Percentiles rank a stretch among this genome's conserved stretches.
phyloP scores from a whole-genome alignment of 2,888 invertebrate genomes.

The Dicranocentrus wangi region DNA sequence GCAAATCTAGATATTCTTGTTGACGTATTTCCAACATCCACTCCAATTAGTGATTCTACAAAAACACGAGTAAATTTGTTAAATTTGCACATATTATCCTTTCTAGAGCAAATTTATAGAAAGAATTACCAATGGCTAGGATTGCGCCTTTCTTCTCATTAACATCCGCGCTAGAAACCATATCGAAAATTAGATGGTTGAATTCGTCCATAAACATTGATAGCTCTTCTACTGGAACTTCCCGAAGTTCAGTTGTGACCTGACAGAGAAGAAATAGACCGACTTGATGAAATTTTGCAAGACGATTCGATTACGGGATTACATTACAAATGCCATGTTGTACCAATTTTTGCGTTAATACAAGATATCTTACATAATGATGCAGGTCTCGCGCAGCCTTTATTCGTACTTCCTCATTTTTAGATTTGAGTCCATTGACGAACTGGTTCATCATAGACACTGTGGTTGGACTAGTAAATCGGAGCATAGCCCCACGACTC shows the following conservation, averaged over 20 bases:
- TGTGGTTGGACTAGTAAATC: constrained; percentile 61
- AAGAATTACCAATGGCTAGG: constrained; percentile 86
- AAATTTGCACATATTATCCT: not conserved
- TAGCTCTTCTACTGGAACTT: constrained; percentile 92
- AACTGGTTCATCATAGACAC: constrained; percentile 83
- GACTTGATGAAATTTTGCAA: too few species aligned
- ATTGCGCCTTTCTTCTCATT: constrained; percentile 97
- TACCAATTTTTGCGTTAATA: not conserved
- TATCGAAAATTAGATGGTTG: constrained; percentile 95
- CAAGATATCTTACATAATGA: constrained; percentile 80
- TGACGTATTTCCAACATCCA: constrained; percentile 93
- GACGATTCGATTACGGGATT: too few species aligned
- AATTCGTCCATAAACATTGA: constrained; percentile 94
- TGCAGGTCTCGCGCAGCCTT: constrained; percentile 92
- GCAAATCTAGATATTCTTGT: constrained; percentile 93
- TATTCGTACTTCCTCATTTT: constrained; percentile 87
- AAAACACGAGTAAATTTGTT: constrained; percentile 64
- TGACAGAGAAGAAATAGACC: too few species aligned
- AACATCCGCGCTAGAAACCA: constrained; percentile 94
- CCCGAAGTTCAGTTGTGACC: constrained; percentile 89
- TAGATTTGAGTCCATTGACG: constrained; percentile 90
- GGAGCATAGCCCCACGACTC: constrained; percentile 50
- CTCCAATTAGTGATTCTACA: constrained; percentile 92
- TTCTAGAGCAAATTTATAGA: not conserved
- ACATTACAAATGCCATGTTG: constrained; percentile 5